Evolutionary conservation across 30 jellyfish, hydroid and myxozoan species (phyloP).

Genomic region (Aurelia aurita complex sp. Pacific): DNA sequence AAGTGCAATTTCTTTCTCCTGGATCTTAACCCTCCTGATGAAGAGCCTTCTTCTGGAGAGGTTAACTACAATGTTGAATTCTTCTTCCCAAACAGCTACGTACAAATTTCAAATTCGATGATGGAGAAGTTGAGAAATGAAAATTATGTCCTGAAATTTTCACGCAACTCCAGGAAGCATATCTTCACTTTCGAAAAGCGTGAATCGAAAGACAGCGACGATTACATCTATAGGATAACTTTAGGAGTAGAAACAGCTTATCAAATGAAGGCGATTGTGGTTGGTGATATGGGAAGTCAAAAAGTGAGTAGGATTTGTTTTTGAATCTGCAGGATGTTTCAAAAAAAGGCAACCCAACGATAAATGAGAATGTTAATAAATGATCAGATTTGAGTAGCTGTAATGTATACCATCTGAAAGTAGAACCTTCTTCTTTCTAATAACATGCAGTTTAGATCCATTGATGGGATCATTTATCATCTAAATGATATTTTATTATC

Average conservation of each 20-base stretch:
- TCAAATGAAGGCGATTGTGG: background rate
- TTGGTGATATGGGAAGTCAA: constrained; percentile 7
- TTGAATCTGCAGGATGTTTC: no score
- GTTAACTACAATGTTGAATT: background rate
- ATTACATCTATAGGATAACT: background rate
- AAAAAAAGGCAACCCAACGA: no score
- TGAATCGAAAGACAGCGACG: background rate
- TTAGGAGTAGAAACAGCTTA: background rate
- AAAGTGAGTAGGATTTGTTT: background rate
- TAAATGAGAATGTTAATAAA: no score
- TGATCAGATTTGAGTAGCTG: no score
- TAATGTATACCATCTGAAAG: no score
- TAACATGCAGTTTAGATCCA: no score
- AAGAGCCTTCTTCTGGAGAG: constrained; percentile 4
- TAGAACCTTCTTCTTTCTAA: no score
- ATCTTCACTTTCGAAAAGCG: constrained; percentile 3
- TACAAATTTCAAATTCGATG: constrained; percentile 2
- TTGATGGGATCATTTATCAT: no score
- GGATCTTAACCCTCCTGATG: constrained; percentile 14
- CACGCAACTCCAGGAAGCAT: background rate
- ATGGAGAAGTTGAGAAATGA: background rate
- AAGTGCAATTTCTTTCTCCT: background rate
- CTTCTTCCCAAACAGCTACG: constrained; percentile 5
- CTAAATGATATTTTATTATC: no score
- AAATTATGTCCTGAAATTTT: background rate